These are phyloP conservation scores for Aradophagus sp. DNA, from an alignment of 1,140 invertebrate species.

Conservation along the genomic window DNA sequence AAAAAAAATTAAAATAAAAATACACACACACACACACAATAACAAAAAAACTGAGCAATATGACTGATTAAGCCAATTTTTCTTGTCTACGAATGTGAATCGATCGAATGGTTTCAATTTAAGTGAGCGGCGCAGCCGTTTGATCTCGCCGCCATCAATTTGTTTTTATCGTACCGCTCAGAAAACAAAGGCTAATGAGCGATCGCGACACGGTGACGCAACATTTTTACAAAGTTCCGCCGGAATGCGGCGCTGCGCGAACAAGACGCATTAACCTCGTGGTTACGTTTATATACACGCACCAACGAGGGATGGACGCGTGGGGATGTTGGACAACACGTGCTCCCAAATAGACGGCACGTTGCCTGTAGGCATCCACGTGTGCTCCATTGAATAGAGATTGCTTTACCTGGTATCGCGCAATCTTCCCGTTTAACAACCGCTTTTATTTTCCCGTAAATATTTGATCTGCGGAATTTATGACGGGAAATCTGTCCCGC, in stretches of 20 bases:
- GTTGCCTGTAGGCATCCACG: conserved; percentile 63
- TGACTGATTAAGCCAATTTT: conserved; percentile 48
- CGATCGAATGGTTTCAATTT: conserved; percentile 51
- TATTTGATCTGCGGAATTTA: conserved; percentile 51
- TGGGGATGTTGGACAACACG: conserved; percentile 65
- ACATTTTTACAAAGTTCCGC: conserved; percentile 71
- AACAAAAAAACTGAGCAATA: conserved; percentile 32
- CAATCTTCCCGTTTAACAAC: conserved; percentile 44
- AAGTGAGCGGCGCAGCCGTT: conserved; percentile 25
- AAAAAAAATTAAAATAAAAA: no score
- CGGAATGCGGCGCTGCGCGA: conserved; percentile 60
- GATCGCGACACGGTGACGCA: conserved; percentile 63
- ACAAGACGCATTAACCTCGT: conserved; percentile 65
- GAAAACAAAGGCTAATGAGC: conserved; percentile 64
- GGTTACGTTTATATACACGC: conserved; percentile 54
- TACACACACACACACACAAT: conserved; percentile 19
- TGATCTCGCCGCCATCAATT: conserved; percentile 56
- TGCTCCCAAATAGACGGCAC: conserved; percentile 70
- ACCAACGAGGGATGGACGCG: conserved; percentile 45
- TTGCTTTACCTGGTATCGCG: conserved; percentile 51
- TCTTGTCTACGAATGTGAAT: conserved; percentile 45
- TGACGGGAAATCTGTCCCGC: conserved; percentile 43
- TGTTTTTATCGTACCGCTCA: conserved; percentile 55
- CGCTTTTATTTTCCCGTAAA: conserved; percentile 51
- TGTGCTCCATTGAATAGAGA: conserved; percentile 64